phyloP scores from a whole-genome alignment of 64 coral and sea anemone species.

The Platygyra sinensis region DNA sequence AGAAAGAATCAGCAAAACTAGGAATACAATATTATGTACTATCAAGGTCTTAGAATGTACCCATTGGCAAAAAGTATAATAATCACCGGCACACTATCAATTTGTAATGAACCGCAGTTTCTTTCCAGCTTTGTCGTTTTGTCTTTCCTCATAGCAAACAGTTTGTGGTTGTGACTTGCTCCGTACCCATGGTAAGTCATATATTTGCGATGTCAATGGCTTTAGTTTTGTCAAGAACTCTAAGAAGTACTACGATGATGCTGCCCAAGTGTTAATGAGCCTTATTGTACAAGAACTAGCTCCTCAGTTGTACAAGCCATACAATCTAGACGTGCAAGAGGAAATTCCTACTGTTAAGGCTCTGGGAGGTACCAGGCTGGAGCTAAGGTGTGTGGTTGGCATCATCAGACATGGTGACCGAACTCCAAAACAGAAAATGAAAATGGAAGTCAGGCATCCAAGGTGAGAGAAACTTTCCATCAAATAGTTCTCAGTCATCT shows the following conservation, averaged over 20 bases:
- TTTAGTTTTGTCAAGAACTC: constrained; percentile 99
- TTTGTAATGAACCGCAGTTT: too few relatives aligned
- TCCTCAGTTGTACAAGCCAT: constrained; percentile 88
- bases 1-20: too few relatives aligned
- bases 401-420: constrained; percentile 98
- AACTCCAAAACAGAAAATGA: constrained; percentile 98
- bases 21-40: too few relatives aligned
- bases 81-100: too few relatives aligned
- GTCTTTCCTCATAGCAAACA: constrained; percentile 73
- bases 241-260: constrained; percentile 98
- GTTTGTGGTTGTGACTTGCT: constrained; percentile 98
- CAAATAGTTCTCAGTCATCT: too few relatives aligned
- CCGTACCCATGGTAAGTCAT: constrained; percentile 87
- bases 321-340: constrained; percentile 48
- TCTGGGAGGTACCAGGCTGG: constrained; percentile 71
- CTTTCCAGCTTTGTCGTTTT: not conserved
- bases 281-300: constrained; percentile 77
- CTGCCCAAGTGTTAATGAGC: constrained; percentile 71
- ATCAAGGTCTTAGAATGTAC: too few relatives aligned
- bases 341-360: constrained; percentile 34
- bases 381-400: constrained; percentile 89
- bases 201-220: constrained; percentile 98
- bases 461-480: constrained; percentile 46
- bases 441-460: constrained; percentile 96
- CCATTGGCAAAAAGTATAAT: too few relatives aligned